Evolutionary conservation across 2,113 vertebrate species (phyloP).

Genomic region (Nymphicus hollandicus): DNA sequence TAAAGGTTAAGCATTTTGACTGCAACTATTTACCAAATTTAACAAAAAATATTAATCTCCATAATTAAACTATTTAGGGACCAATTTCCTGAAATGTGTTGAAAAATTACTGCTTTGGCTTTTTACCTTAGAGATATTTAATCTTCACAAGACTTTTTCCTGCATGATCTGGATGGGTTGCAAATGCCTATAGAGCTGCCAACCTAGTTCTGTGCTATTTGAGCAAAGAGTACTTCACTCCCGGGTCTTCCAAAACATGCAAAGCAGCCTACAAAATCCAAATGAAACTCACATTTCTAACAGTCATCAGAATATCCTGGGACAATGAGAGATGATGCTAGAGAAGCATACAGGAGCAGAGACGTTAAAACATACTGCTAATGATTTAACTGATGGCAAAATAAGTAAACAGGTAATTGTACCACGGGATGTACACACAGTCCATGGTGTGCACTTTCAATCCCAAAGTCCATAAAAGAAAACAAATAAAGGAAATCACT

Average conservation of each 20-base stretch:
- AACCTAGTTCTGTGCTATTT: neutral
- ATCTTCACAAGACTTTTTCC: neutral
- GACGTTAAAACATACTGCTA: neutral
- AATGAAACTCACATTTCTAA: neutral
- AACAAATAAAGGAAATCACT: neutral
- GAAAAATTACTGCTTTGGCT: neutral
- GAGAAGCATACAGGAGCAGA: neutral
- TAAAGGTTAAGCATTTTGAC: neutral
- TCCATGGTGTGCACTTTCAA: neutral
- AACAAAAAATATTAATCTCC: neutral
- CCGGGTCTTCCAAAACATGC: neutral
- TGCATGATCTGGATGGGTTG: neutral
- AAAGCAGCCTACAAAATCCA: neutral
- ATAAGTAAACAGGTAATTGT: neutral
- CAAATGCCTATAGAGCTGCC: neutral
- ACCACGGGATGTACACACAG: neutral
- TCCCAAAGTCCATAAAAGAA: neutral
- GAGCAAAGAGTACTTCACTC: neutral
- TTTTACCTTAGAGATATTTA: neutral
- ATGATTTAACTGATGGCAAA: neutral
- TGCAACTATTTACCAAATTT: neutral
- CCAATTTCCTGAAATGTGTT: neutral
- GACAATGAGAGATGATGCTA: neutral
- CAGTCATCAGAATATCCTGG: neutral
- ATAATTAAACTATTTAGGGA: neutral